A percentile compares a stretch with the other conserved stretches of the same genome.
These are phyloP conservation scores for Lathronympha strigana DNA, from an alignment of 2,888 invertebrate genomes.

Conservation along the genomic window DNA sequence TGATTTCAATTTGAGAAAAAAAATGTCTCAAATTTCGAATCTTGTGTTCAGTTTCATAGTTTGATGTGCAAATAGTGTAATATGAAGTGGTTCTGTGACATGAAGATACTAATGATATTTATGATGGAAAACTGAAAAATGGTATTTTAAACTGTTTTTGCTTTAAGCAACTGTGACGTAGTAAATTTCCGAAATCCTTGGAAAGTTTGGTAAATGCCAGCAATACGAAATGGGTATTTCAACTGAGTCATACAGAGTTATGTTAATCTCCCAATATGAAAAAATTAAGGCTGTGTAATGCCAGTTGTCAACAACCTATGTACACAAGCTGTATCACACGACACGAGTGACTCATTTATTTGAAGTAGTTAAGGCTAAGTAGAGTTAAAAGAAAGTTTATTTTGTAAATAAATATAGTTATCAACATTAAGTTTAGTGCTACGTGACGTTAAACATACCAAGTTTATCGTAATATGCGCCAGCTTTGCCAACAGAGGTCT, in stretches of 20 bases:
- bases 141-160: not conserved
- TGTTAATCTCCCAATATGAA: slow-evolving; percentile 39
- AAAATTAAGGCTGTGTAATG: slow-evolving; percentile 30
- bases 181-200: not conserved
- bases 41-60: not conserved
- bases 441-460: too few relatives aligned
- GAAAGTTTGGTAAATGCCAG: slow-evolving; percentile 34
- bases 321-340: slow-evolving; percentile 18
- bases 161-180: not conserved
- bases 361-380: slow-evolving; percentile 35
- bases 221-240: slow-evolving; percentile 25
- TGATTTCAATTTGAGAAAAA: slow-evolving; percentile 1
- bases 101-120: slow-evolving; percentile 16
- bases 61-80: slow-evolving; percentile 2
- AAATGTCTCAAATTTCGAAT: too few relatives aligned
- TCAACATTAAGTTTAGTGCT: too few relatives aligned
- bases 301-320: slow-evolving; percentile 40
- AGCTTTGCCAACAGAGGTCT: too few relatives aligned
- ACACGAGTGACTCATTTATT: slow-evolving; percentile 31
- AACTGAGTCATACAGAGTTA: slow-evolving; percentile 44
- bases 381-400: not conserved
- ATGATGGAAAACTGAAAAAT: not conserved
- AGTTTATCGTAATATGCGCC: too few relatives aligned
- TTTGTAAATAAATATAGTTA: too few relatives aligned
- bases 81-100: slow-evolving; percentile 7